Evolutionary conservation across 35 echinoderm and acorn worm species (phyloP), one percentile per base, ranked within the genome.

Genomic region (Apostichopus parvimensis): DNA sequence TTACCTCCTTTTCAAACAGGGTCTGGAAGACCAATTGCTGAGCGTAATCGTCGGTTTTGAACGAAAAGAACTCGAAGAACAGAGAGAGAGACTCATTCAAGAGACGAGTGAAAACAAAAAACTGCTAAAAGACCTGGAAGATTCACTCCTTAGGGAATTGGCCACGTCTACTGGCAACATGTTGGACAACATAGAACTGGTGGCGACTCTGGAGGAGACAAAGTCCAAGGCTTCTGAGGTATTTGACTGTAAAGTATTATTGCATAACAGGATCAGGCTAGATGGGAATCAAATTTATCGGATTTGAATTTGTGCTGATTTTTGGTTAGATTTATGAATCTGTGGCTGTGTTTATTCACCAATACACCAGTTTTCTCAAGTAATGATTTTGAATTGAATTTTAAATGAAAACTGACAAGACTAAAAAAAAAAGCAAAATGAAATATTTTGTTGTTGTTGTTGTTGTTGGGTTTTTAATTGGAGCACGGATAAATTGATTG

Each of bases 211-310:
- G 77, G 97, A 99, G 56, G 97, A 99, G 28, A 99, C 97, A 61
- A 99, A 99, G 66, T 99, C 97, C 58, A 99, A 99, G 81, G 97
- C 97, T 55, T 94, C 97, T 57, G 97, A 99, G 91, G 97, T 99
- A 91, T 83, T 91, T 8, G 55, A 68, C 11, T 68, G 11, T 14
- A 68, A 68, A 68, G 18, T 4, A 68, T 17, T 4, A 68, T 68
- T 68, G 18, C 64, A 68, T 68, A 12, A 68, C 11, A 68, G 8
- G 18, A 68, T 45, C 34, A 45, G 34, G 34, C 34, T 45, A 1
- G 34, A 45, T 45, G 34, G 34, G 34, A 45, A 45, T 45, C 34
- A 45, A 45, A 45, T 45, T 45, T 45, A 45, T 45, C 4, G 34
- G 34, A 45, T 45, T 45, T 45, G 34, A 45, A 4, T 45, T 45